Conservation (phyloP, 2,888 invertebrate genomes). For the Tiliacea citrago region DNA sequence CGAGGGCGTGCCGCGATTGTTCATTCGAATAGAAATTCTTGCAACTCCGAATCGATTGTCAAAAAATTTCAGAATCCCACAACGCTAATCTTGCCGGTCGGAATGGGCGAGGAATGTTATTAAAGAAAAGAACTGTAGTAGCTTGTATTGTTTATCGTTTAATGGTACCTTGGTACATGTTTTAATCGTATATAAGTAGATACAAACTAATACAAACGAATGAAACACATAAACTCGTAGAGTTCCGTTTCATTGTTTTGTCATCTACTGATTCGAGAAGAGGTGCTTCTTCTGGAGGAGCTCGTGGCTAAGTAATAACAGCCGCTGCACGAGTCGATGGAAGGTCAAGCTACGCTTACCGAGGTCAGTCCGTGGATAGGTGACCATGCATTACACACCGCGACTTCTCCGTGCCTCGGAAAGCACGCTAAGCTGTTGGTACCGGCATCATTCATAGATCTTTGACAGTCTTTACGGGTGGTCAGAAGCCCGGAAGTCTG, state of each 20-base stretch:
- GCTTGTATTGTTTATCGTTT: constrained; percentile 42
- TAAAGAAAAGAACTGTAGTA: constrained; percentile 64
- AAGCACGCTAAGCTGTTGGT: too few species aligned
- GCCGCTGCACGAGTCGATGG: too few species aligned
- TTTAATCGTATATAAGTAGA: constrained; percentile 2
- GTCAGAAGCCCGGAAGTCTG: too few species aligned
- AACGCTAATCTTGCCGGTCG: constrained; percentile 51
- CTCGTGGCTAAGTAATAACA: too few species aligned
- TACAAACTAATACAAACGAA: neutral
- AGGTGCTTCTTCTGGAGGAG: too few species aligned
- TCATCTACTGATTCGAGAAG: neutral
- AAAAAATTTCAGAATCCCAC: constrained; percentile 36
- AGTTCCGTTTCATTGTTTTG: neutral
- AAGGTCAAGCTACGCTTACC: too few species aligned
- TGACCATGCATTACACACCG: too few species aligned
- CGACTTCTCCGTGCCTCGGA: too few species aligned
- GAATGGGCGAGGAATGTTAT: constrained; percentile 72
- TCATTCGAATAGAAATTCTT: constrained; percentile 55
- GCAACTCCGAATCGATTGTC: constrained; percentile 37
- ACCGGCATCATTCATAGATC: too few species aligned
- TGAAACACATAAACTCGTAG: neutral
- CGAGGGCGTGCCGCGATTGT: neutral
- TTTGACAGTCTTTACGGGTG: too few species aligned
- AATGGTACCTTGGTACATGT: constrained; percentile 5
- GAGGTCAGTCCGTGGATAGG: too few species aligned